phyloP scores from a whole-genome alignment of 1,140 invertebrate species.

The Sitophilus oryzae region DNA sequence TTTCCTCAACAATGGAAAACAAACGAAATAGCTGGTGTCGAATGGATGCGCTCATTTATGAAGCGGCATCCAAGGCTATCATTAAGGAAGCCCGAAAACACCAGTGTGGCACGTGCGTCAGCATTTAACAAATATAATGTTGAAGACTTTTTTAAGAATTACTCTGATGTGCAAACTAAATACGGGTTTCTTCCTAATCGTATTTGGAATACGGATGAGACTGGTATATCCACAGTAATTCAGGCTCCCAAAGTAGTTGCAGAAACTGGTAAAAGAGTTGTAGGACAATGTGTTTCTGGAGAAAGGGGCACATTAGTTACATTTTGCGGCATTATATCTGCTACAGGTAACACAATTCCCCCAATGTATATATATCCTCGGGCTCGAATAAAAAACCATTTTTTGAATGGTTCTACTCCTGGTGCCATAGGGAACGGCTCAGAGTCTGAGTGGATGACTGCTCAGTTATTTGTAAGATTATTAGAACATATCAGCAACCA shows the following conservation, averaged over 20 bases:
- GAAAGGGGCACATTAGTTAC: slow-evolving; percentile 40
- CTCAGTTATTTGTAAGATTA: too few species aligned
- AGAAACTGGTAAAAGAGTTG: slow-evolving; percentile 37
- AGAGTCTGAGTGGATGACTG: too few species aligned
- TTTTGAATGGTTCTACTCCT: slow-evolving; percentile 33
- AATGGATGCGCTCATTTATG: too few species aligned
- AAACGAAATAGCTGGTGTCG: too few species aligned
- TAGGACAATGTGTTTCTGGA: slow-evolving; percentile 40
- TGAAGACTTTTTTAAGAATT: slow-evolving; percentile 40
- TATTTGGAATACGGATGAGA: slow-evolving; percentile 45
- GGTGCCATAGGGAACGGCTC: too few species aligned
- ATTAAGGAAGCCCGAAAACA: too few species aligned
- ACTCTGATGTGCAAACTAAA: slow-evolving; percentile 31
- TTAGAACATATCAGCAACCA: too few species aligned
- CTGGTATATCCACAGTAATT: slow-evolving; percentile 43
- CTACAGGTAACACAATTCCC: slow-evolving; percentile 34
- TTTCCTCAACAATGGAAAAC: too few species aligned
- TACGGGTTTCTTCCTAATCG: slow-evolving; percentile 32
- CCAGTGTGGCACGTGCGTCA: slow-evolving; percentile 16
- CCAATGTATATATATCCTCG: slow-evolving; percentile 39
- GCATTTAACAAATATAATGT: slow-evolving; percentile 44
- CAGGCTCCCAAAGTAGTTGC: slow-evolving; percentile 42
- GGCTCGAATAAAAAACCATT: slow-evolving; percentile 27
- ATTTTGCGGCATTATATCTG: slow-evolving; percentile 36
- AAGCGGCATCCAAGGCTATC: too few species aligned